A percentile compares a stretch with the other conserved stretches of the same genome.
phyloP scores from a whole-genome alignment of 2,888 invertebrate genomes.

The Rhingia rostrata region DNA sequence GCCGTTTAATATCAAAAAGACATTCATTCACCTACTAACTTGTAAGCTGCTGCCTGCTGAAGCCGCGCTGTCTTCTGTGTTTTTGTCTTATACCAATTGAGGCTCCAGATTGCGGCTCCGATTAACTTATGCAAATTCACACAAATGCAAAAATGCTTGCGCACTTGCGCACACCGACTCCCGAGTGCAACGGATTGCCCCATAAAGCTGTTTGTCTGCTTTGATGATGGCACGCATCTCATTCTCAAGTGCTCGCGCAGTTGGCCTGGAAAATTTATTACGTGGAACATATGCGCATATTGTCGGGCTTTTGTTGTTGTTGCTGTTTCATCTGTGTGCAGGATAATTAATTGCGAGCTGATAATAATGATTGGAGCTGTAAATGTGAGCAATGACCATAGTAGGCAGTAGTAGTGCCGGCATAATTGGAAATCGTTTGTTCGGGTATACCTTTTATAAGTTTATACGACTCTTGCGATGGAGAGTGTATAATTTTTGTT shows the following conservation, averaged over 20 bases:
- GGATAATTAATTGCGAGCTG: slow-evolving; percentile 63
- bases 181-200: slow-evolving; percentile 10
- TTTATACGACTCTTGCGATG: slow-evolving; percentile 36
- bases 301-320: slow-evolving; percentile 47
- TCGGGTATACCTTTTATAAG: slow-evolving; percentile 20
- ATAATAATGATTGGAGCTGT: slow-evolving; percentile 66
- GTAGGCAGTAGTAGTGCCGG: background rate
- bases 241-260: slow-evolving; percentile 18
- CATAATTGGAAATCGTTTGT: slow-evolving; percentile 53
- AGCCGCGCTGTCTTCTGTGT: background rate
- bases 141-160: slow-evolving; percentile 57
- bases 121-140: slow-evolving; percentile 73
- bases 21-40: slow-evolving; percentile 44
- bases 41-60: background rate
- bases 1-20: slow-evolving; percentile 55
- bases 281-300: slow-evolving; percentile 67
- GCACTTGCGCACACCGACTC: slow-evolving; percentile 1
- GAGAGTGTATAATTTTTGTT: background rate
- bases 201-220: slow-evolving; percentile 10
- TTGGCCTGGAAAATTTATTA: slow-evolving; percentile 70
- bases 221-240: slow-evolving; percentile 40
- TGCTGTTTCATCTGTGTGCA: slow-evolving; percentile 17
- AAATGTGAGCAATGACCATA: slow-evolving; percentile 48
- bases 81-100: slow-evolving; percentile 27
- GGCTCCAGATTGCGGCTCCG: slow-evolving; percentile 55